Evolutionary conservation across 2,113 vertebrate genomes (phyloP), one percentile per base, ranked within the genome.

Genomic region (Crotalus tigris): DNA sequence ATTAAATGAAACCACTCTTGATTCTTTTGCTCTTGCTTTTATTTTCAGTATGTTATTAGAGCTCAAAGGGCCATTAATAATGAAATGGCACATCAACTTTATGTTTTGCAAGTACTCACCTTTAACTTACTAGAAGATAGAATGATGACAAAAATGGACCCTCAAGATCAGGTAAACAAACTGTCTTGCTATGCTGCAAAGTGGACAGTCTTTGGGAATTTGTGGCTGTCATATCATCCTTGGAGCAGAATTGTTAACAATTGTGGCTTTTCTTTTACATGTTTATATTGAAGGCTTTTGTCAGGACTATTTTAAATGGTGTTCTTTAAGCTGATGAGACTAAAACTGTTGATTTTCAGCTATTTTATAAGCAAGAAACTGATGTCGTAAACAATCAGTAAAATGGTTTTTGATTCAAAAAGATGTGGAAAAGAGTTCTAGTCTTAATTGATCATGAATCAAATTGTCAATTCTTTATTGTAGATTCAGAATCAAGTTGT

Each of bases 111-210:
- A 97, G 99, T 99, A n/a, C 98, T 99, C 85, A 99, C 98, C 89
- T 99, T 99, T 92, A 99, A 99, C 95, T 98, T 99, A 92, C 96
- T 99, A 95, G 99, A 99, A 97, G 99, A 99, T 96, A 98, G 99
- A 93, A 99, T 99, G 99, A 99, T 99, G 99, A 99, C 99, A 94
- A 99, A 99, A 97, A 99, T 99, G 99, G 99, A 99, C 96, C 99
- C 99, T 53, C 99, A 99, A 97, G 99, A 99, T 96, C 99, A 99
- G 98, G 99, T 99, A 92, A 96, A 95, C 0, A 13, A 17, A 53
- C 26, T 6, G 11, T 3, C 46, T 26, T 87, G 86, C 26, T 29
- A n/a, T n/a, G 15, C 29, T 88, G 87, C 26, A 88, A 33, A 55
- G n/a, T 3, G 26, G 39, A 12, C 33, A 44, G 75, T 19, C 75